Evolutionary conservation across 2,113 vertebrate species (phyloP).

Genomic region (Prolemur simus): DNA sequence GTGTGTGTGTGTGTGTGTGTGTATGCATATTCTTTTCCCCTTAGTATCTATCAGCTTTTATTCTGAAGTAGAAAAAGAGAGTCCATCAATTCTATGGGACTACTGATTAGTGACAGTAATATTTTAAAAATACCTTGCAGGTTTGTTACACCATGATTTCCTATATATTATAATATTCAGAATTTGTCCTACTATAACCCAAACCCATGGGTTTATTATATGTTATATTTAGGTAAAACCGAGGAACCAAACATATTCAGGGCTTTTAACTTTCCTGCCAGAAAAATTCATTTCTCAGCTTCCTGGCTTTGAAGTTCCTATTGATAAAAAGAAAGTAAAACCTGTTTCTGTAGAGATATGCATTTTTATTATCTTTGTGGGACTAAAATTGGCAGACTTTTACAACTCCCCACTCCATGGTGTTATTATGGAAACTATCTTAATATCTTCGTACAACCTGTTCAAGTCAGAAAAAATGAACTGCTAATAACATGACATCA

Average conservation of each 20-base stretch:
- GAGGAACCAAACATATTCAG: constrained; percentile 7
- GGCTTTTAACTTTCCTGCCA: background rate
- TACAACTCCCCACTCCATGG: background rate
- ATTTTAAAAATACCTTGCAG: background rate
- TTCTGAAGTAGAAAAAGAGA: background rate
- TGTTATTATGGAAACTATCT: background rate
- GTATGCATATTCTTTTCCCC: background rate
- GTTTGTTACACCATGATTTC: constrained; percentile 26
- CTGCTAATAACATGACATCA: background rate
- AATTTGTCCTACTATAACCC: constrained; percentile 39
- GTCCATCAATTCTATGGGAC: background rate
- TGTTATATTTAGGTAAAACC: background rate
- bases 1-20: background rate
- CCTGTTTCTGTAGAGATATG: background rate
- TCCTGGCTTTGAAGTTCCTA: constrained; percentile 40
- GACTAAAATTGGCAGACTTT: constrained; percentile 34
- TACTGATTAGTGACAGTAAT: constrained; percentile 15
- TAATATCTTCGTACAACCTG: background rate
- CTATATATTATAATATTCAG: background rate
- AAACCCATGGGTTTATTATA: background rate
- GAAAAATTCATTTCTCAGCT: constrained; percentile 26
- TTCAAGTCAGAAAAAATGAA: background rate
- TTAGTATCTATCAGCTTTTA: constrained; percentile 5
- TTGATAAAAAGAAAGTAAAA: background rate
- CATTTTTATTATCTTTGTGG: constrained; percentile 29